These are phyloP conservation scores for Onchidella celtica DNA, from an alignment of 2,888 invertebrate species.

Conservation along the genomic window DNA sequence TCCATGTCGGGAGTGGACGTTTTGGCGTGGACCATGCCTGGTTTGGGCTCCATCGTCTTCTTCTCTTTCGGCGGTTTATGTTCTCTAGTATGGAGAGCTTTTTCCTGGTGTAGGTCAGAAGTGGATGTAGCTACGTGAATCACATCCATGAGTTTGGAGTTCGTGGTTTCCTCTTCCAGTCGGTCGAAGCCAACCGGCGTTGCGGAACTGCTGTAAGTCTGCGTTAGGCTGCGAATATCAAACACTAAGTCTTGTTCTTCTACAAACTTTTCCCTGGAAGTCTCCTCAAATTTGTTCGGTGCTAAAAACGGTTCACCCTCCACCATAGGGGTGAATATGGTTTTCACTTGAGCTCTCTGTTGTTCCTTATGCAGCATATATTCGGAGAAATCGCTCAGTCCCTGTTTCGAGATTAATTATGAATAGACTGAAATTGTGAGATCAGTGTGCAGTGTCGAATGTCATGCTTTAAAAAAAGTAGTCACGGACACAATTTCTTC, in stretches of 20 bases:
- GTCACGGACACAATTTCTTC: too few species aligned
- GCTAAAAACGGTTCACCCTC: background rate
- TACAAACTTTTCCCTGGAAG: background rate
- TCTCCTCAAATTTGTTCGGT: too few species aligned
- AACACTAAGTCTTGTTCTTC: background rate
- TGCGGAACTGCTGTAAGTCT: background rate
- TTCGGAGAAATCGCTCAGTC: background rate
- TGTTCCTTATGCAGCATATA: background rate
- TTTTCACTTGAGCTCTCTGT: background rate
- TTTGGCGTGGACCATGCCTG: slow-evolving; percentile 11
- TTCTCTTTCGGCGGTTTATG: background rate
- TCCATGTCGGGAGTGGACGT: slow-evolving; percentile 19
- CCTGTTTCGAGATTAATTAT: background rate
- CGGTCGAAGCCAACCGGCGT: slow-evolving; percentile 8
- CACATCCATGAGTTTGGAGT: background rate
- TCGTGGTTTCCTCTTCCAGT: background rate
- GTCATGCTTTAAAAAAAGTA: too few species aligned
- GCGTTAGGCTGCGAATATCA: background rate
- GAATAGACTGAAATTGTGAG: background rate
- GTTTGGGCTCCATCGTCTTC: background rate
- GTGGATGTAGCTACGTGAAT: background rate
- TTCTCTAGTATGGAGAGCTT: background rate
- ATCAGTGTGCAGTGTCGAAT: too few species aligned
- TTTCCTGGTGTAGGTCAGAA: background rate
- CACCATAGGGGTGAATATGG: background rate